phyloP scores from a whole-genome alignment of 2,113 vertebrate genomes.

The Psammodynastes pulverulentus region DNA sequence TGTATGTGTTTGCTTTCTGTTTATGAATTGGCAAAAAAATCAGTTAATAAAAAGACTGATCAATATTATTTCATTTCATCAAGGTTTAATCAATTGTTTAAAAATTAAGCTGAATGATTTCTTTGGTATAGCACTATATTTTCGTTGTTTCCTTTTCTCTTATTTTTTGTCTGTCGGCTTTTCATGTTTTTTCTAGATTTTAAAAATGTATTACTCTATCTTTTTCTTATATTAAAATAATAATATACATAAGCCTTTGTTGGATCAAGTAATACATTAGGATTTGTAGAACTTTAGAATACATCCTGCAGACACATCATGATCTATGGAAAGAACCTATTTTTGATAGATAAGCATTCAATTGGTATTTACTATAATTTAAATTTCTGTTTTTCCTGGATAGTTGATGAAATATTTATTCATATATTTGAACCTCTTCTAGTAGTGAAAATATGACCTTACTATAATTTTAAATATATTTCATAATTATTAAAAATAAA shows the following conservation, averaged over 20 bases:
- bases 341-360: neutral
- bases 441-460: neutral
- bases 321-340: neutral
- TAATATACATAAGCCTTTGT: neutral
- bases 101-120: neutral
- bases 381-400: neutral
- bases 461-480: neutral
- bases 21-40: neutral
- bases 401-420: neutral
- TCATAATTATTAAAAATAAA: constrained; percentile 18
- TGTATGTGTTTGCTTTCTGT: neutral
- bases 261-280: neutral
- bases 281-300: neutral
- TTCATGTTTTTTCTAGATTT: neutral
- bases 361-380: neutral
- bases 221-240: neutral
- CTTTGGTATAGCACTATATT: neutral
- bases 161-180: neutral
- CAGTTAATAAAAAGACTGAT: neutral
- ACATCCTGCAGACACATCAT: neutral
- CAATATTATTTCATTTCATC: neutral
- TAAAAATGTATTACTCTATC: neutral
- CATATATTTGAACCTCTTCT: neutral
- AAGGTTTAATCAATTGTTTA: neutral
- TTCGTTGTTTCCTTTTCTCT: neutral